Evolutionary conservation across 2,797 vertebrate genomes (phyloP).

Genomic region (Mus spretus): DNA sequence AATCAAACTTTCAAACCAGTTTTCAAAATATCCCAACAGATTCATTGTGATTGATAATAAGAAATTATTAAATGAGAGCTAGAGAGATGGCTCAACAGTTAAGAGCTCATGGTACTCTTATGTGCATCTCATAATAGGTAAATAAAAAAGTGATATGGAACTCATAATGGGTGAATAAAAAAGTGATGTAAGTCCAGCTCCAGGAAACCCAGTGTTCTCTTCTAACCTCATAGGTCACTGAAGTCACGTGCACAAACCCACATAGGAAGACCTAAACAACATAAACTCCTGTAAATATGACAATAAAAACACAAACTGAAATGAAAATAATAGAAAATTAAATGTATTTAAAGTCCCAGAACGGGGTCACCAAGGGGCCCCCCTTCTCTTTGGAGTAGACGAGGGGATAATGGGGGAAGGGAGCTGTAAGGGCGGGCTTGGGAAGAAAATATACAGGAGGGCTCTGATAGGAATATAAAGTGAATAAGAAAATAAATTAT

Average conservation of each 20-base stretch:
- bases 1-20: not conserved
- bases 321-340: not conserved
- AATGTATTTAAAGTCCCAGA: not conserved
- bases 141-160: not conserved
- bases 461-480: not conserved
- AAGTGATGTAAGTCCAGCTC: not conserved
- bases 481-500: not conserved
- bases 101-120: not conserved
- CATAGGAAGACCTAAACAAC: not conserved
- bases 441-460: not conserved
- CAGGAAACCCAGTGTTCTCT: not conserved
- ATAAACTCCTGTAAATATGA: not conserved
- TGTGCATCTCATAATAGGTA: too few species aligned
- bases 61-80: not conserved
- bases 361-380: too few species aligned
- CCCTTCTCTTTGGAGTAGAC: not conserved
- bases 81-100: not conserved
- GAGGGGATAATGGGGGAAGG: accelerated
- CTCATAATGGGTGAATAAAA: not conserved
- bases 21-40: not conserved
- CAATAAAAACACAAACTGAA: not conserved
- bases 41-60: not conserved
- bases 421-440: not conserved
- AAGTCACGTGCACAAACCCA: not conserved
- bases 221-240: not conserved